Conservation (phyloP, 1,140 invertebrate species). For the Neodiprion virginianus region DNA sequence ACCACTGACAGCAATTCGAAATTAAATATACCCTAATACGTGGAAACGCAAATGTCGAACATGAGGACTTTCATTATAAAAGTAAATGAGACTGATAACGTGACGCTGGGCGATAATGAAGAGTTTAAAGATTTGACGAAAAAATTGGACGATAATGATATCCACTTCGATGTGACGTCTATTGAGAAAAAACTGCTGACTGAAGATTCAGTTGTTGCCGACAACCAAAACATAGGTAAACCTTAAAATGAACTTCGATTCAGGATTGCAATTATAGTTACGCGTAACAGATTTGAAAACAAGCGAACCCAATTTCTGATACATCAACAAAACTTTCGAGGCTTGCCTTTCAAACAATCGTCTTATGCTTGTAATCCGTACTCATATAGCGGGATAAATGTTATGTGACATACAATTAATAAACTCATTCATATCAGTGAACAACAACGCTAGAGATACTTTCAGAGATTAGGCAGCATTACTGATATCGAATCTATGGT, state of each 20-base stretch:
- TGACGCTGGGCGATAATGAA: background rate
- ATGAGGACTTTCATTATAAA: background rate
- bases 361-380: too few relatives aligned
- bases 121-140: background rate
- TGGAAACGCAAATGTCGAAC: background rate
- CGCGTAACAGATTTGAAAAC: too few relatives aligned
- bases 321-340: too few relatives aligned
- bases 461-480: background rate
- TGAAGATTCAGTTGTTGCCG: background rate
- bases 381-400: too few relatives aligned
- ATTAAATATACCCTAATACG: too few relatives aligned
- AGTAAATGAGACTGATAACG: background rate
- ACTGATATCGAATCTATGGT: background rate
- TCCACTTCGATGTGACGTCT: background rate
- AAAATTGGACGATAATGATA: background rate
- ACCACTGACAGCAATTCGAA: too few relatives aligned
- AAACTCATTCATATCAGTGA: background rate
- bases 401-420: background rate
- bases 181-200: background rate
- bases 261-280: too few relatives aligned
- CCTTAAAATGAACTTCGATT: too few relatives aligned
- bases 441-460: background rate
- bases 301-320: too few relatives aligned
- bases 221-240: background rate
- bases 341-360: too few relatives aligned